Conservation (phyloP, 2,113 vertebrate species). For the Dascyllus trimaculatus region DNA sequence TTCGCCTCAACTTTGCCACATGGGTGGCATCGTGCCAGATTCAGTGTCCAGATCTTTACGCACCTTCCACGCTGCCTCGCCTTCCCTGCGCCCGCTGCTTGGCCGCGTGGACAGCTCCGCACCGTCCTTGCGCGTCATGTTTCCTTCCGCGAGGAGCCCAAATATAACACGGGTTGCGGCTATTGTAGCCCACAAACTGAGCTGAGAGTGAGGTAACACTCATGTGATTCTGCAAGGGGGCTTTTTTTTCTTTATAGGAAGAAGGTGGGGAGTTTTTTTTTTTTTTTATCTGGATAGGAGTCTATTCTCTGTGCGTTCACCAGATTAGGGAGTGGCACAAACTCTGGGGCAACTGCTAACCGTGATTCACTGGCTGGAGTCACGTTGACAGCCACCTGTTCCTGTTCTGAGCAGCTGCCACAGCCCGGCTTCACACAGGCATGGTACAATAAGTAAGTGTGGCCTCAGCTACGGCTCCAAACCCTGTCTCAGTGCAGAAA, state of each 20-base stretch:
- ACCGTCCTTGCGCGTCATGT: constrained; percentile 66
- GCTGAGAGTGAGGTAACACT: constrained; percentile 8
- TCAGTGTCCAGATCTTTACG: constrained; percentile 5
- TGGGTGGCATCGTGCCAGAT: not conserved
- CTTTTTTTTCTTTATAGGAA: constrained; percentile 21
- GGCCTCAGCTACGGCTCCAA: not conserved
- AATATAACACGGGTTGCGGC: constrained; percentile 47
- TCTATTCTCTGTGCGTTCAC: not conserved
- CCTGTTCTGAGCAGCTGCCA: constrained; percentile 64
- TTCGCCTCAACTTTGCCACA: not conserved
- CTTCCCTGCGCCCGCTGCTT: not conserved
- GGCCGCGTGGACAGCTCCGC: constrained; percentile 44
- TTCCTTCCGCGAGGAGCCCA: constrained; percentile 58
- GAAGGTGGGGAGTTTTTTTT: constrained; percentile 34
- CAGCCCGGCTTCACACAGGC: constrained; percentile 42
- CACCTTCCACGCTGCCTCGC: constrained; percentile 43
- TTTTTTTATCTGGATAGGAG: constrained; percentile 22
- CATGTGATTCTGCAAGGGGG: constrained; percentile 32
- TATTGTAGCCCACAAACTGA: constrained; percentile 21
- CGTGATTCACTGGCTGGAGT: constrained; percentile 53
- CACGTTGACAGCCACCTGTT: constrained; percentile 74
- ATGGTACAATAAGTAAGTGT: not conserved
- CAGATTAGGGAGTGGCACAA: constrained; percentile 39
- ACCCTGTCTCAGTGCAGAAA: not conserved
- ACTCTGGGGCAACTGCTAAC: constrained; percentile 46